Base-by-base conservation (phyloP, 2,797 vertebrate species). In the Otolemur crassicaudatus region DNA sequence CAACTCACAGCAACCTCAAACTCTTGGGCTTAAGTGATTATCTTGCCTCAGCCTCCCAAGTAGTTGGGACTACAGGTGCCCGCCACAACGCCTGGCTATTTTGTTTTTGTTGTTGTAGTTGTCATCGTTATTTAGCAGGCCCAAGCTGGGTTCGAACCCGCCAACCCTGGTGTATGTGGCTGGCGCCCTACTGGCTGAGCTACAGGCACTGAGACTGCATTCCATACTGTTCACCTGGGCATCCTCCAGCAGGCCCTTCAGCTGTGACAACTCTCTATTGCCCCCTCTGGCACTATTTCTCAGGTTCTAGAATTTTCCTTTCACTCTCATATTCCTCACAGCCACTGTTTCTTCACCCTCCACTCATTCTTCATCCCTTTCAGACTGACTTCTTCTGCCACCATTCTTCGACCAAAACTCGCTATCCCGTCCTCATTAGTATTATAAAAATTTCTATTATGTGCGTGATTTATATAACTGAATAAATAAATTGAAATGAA, bases 201-300 rank as follows among this genome's bases (percentile, higher is more conserved):
- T 53, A 53, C 49, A 53, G 49, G 49, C 49, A 53, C 14, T 53
- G 49, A 53, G 49, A 53, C 49, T 34, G 13, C 23, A 53, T 76
- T 10, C 19, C 2, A 11, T 37, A 7, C 29, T 16, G 22, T 79
- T 73, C 29, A 40, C 16, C 49, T 46, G 56, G 7, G 31, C 27
- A 17, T 89, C 63, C 61, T 67, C 37, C 4, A 37, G 0, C 46
- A 43, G 43, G 27, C 77, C 6, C 9, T 20, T 46, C 56, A 56
- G n/a, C 6, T 23, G 56, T 69, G 58, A 49, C 73, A 89, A 75
- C 31, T 90, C 93, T 95, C 89, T 95, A 22, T 34, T 72, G 89
- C 69, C 85, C 81, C 63, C 91, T 95, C 29, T 5, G 8, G 25
- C 61, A 17, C 83, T 70, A 46, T 12, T 20, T 23, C 60, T 56